Evolutionary conservation across 2,797 vertebrate genomes (phyloP).

Genomic region (Pipistrellus kuhlii): DNA sequence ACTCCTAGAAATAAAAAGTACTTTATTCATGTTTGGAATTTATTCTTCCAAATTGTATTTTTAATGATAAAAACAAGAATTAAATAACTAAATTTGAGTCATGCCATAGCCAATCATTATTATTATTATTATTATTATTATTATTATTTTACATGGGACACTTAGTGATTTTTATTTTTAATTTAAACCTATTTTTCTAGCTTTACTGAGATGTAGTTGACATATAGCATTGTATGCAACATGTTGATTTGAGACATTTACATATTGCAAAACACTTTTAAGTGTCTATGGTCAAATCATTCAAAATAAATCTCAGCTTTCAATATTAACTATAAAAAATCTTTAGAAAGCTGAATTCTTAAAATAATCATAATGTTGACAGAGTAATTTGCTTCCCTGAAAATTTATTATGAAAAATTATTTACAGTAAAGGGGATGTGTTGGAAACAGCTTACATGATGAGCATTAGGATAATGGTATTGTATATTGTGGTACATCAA

Average conservation of each 20-base stretch:
- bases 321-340: neutral
- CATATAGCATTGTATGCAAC: neutral
- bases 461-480: neutral
- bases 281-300: neutral
- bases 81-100: constrained; percentile 15
- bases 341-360: neutral
- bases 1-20: neutral
- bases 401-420: neutral
- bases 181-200: neutral
- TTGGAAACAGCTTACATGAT: neutral
- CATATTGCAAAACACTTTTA: neutral
- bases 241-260: neutral
- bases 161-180: neutral
- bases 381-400: neutral
- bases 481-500: neutral
- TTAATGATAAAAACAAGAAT: neutral
- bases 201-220: neutral
- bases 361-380: neutral
- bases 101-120: neutral
- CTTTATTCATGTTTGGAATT: neutral
- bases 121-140: neutral
- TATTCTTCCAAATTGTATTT: neutral
- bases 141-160: neutral
- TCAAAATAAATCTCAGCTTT: neutral
- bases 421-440: neutral